Percentiles rank a stretch among this genome's conserved stretches.
phyloP scores from a whole-genome alignment of 2,113 vertebrate species.

The Gallinago jamesoni region DNA sequence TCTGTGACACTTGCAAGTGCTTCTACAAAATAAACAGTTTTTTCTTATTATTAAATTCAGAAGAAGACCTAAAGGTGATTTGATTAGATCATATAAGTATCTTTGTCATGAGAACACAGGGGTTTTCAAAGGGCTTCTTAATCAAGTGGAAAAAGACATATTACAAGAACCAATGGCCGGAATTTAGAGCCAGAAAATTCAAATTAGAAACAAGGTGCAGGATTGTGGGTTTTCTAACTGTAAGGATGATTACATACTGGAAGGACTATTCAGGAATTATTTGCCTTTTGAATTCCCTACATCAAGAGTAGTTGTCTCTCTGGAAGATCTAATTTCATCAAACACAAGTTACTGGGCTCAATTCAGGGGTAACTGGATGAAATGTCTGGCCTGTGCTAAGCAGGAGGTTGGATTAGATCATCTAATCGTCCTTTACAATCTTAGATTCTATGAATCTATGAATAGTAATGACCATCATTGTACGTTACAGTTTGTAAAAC shows the following conservation, averaged over 20 bases:
- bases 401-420: slow-evolving; percentile 49
- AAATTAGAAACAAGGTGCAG: slow-evolving; percentile 31
- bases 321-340: slow-evolving; percentile 25
- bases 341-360: slow-evolving; percentile 27
- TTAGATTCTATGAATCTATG: slow-evolving; percentile 60
- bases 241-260: slow-evolving; percentile 39
- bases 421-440: slow-evolving; percentile 43
- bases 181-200: slow-evolving; percentile 52
- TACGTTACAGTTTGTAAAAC: slow-evolving; percentile 35
- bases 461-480: slow-evolving; percentile 56
- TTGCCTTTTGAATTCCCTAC: slow-evolving; percentile 34
- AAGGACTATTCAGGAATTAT: slow-evolving; percentile 41
- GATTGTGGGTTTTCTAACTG: neutral
- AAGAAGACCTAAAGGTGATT: neutral
- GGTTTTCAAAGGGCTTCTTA: slow-evolving; percentile 21
- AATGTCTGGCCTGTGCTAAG: slow-evolving; percentile 29
- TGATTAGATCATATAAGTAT: slow-evolving; percentile 22
- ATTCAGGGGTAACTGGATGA: neutral
- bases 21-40: slow-evolving; percentile 25
- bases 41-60: slow-evolving; percentile 23
- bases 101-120: slow-evolving; percentile 1
- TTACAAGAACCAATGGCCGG: neutral
- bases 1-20: neutral
- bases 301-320: slow-evolving; percentile 5
- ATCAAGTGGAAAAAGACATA: slow-evolving; percentile 44